These are phyloP conservation scores for Notolabrus celidotus DNA, from an alignment of 2,797 vertebrate species.

Conservation along the genomic window DNA sequence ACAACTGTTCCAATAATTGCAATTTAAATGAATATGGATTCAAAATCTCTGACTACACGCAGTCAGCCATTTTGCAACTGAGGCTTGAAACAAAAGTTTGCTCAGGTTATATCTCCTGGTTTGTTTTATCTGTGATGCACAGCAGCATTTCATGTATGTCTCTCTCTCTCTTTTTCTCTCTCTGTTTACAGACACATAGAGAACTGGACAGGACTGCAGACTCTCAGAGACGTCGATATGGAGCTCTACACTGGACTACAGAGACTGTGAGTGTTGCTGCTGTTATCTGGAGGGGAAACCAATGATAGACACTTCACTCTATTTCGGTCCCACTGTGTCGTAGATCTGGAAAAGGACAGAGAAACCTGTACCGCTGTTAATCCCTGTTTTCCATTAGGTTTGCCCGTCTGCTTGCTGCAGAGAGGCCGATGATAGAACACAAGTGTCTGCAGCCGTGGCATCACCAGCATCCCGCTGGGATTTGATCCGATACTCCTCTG, in stretches of 20 bases:
- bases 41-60: slow-evolving; percentile 65
- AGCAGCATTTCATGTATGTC: no score
- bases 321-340: slow-evolving; percentile 30
- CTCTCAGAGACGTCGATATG: slow-evolving; percentile 96
- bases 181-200: slow-evolving; percentile 93
- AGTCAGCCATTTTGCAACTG: slow-evolving; percentile 59
- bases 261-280: slow-evolving; percentile 92
- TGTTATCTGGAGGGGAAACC: slow-evolving; percentile 36
- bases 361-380: slow-evolving; percentile 23
- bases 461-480: slow-evolving; percentile 8
- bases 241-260: slow-evolving; percentile 98
- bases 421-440: slow-evolving; percentile 10
- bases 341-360: slow-evolving; percentile 32
- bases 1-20: slow-evolving; percentile 77
- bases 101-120: slow-evolving; percentile 25
- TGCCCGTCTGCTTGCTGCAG: slow-evolving; percentile 4
- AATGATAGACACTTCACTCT: slow-evolving; percentile 27
- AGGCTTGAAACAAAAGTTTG: slow-evolving; percentile 25
- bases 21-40: slow-evolving; percentile 79
- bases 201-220: slow-evolving; percentile 97
- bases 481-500: slow-evolving; percentile 35
- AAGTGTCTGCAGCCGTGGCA: slow-evolving; percentile 28
- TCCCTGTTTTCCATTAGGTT: slow-evolving; percentile 46
- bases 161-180: slow-evolving; percentile 54
- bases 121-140: slow-evolving; percentile 44